Evolutionary conservation across 2,888 invertebrate species (phyloP), one percentile per base, ranked within the genome.

Genomic region (Polymixis lichenea): DNA sequence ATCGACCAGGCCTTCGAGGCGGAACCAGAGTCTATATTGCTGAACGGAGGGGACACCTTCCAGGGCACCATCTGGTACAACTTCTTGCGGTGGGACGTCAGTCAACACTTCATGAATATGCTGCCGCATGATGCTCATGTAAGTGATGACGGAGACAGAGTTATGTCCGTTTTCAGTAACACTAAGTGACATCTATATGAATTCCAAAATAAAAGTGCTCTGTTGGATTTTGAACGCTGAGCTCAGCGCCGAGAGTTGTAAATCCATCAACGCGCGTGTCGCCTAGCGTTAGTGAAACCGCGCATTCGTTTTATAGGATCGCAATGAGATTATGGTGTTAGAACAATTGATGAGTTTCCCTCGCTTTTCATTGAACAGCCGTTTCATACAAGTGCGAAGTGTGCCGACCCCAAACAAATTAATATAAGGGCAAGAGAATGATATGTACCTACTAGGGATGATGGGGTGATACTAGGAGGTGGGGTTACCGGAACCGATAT

Each of bases 81-180:
- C 87, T 93, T 98, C 75, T 96, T 98, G 67, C 95, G 97, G 77
- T 98, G 98, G 98, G 98, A 98, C 87, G 98, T 98, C 22, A 98
- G 98, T 0, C 97, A 98, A 68, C 91, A 95, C 86, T 98, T 99
- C 90, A 97, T 98, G 95, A 98, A 98, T 90, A 94, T 97, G 92
- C 90, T 98, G 72, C 97, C 97, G 2, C 98, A 98, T 86, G 98
- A 98, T 88, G 98, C 97, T 8, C 98, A 98, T 96, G 98, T 98
- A 92, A 94, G 96, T 92, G 22, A 58, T 9, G 9, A 19, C n/a
- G 17, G 8, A n/a, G 8, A 19, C 7, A 22, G 17, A 25, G 19
- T 6, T 7, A 38, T 22, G 2, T 11, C 4, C 11, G 6, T 64
- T 71, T 38, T 38, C 6, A 5, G 38, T 5, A 32, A 69, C 11